phyloP scores from a whole-genome alignment of 1,140 invertebrate genomes.

The Ctenoplectra terminalis region DNA sequence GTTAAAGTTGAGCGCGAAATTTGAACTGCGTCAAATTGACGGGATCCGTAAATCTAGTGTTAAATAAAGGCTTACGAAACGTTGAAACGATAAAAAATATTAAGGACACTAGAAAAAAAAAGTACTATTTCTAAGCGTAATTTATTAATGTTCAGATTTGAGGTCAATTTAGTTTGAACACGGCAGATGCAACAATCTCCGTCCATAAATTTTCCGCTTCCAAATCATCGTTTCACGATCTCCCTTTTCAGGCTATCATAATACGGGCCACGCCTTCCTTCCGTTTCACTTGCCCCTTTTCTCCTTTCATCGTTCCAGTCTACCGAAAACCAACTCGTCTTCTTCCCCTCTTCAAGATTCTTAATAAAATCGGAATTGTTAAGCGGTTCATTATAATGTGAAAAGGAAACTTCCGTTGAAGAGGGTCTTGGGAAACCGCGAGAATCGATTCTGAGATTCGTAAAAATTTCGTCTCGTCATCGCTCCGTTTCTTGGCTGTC shows the following conservation, averaged over 20 bases:
- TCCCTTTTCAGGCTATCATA: slow-evolving; percentile 57
- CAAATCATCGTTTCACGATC: slow-evolving; percentile 44
- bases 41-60: too few relatives aligned
- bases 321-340: slow-evolving; percentile 26
- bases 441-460: neutral
- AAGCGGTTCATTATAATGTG: slow-evolving; percentile 67
- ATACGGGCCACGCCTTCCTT: slow-evolving; percentile 21
- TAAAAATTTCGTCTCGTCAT: neutral
- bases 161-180: too few relatives aligned
- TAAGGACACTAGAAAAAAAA: too few relatives aligned
- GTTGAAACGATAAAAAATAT: too few relatives aligned
- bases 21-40: too few relatives aligned
- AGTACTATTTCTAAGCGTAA: too few relatives aligned
- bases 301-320: slow-evolving; percentile 46
- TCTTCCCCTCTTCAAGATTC: slow-evolving; percentile 5
- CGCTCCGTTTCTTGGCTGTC: neutral
- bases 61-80: too few relatives aligned
- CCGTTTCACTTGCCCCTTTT: slow-evolving; percentile 41
- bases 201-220: slow-evolving; percentile 28
- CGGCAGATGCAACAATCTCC: neutral
- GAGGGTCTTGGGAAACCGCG: neutral
- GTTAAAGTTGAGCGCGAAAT: too few relatives aligned
- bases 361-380: slow-evolving; percentile 73
- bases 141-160: too few relatives aligned
- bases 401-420: slow-evolving; percentile 51